These are phyloP conservation scores for Muntiacus reevesi DNA, from an alignment of 2,113 vertebrate genomes.

Conservation along the genomic window DNA sequence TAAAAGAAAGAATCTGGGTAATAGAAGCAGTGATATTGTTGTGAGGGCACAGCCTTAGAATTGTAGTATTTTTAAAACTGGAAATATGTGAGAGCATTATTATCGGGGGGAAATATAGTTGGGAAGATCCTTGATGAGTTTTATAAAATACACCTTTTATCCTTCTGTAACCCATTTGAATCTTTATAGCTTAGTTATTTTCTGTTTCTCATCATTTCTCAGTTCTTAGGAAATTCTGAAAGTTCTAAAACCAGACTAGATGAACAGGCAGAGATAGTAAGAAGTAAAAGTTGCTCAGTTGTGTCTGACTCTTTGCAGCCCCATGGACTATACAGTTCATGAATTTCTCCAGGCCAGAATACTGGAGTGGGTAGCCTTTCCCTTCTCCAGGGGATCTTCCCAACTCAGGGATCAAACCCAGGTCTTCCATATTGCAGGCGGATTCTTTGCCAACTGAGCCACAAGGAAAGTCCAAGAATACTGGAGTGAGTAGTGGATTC, in stretches of 20 bases:
- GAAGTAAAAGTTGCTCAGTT: not conserved
- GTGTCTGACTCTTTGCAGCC: not conserved
- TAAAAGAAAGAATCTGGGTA: not conserved
- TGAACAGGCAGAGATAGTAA: not conserved
- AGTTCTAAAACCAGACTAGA: not conserved
- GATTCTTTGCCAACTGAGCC: not conserved
- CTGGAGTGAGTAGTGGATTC: not conserved
- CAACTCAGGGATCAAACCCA: not conserved
- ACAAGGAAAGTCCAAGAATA: not conserved
- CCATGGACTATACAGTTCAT: not conserved
- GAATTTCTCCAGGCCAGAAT: not conserved
- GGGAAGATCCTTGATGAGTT: not conserved
- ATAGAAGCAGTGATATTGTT: not conserved
- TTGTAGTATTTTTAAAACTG: not conserved
- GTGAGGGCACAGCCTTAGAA: not conserved
- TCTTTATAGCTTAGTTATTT: conserved; percentile 7
- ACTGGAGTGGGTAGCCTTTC: not conserved
- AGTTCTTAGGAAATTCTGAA: not conserved
- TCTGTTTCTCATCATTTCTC: not conserved
- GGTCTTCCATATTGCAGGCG: not conserved
- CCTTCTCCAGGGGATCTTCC: not conserved
- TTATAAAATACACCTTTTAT: not conserved
- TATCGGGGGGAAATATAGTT: not conserved
- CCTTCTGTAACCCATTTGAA: not conserved
- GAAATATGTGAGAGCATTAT: not conserved